phyloP scores from a whole-genome alignment of 2,888 invertebrate genomes.

The Thymelicus lineola region DNA sequence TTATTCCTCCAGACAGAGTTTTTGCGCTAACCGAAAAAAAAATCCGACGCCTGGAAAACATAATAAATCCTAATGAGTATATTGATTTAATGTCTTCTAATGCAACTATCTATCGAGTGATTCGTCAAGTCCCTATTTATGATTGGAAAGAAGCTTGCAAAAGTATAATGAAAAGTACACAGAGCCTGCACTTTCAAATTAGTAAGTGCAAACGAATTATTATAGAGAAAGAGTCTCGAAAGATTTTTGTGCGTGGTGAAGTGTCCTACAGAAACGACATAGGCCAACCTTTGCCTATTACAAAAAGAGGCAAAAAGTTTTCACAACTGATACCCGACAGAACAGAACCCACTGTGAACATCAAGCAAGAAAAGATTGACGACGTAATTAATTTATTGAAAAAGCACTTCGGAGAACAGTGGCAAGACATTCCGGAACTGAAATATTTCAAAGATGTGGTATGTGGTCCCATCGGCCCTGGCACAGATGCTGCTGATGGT shows the following conservation, averaged over 20 bases:
- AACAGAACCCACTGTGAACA: too few species aligned
- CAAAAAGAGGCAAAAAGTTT: background rate
- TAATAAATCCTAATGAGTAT: slow-evolving; percentile 41
- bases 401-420: too few species aligned
- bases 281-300: slow-evolving; percentile 24
- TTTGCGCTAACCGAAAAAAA: slow-evolving; percentile 45
- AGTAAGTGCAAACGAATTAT: background rate
- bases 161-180: background rate
- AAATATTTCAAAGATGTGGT: too few species aligned
- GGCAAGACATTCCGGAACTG: too few species aligned
- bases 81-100: slow-evolving; percentile 40
- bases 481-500: too few species aligned
- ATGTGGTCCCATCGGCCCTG: too few species aligned
- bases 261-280: slow-evolving; percentile 23
- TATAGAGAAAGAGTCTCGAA: slow-evolving; percentile 15
- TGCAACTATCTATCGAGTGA: too few species aligned
- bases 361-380: too few species aligned
- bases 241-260: slow-evolving; percentile 26
- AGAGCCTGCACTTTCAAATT: too few species aligned
- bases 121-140: background rate
- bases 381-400: too few species aligned
- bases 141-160: background rate
- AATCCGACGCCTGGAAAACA: slow-evolving; percentile 41
- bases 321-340: too few species aligned
- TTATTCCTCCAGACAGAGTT: slow-evolving; percentile 45